Conservation (phyloP, 2,888 invertebrate species). For the Petrolisthes manimaculis region DNA sequence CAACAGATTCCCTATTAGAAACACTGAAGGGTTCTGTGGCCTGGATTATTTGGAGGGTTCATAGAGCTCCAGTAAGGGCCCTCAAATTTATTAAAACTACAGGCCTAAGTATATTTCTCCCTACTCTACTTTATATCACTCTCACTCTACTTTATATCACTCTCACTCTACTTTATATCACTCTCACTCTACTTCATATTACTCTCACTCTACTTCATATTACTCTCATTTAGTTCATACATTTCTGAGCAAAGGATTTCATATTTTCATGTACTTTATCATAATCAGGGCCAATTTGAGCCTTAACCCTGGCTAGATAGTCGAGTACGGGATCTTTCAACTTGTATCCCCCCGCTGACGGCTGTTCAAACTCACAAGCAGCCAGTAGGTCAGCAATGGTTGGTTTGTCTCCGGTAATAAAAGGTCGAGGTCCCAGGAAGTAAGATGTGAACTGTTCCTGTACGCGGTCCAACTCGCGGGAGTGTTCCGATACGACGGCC, state of each 20-base stretch:
- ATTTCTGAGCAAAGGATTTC: not conserved
- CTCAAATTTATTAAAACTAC: too few relatives aligned
- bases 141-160: too few relatives aligned
- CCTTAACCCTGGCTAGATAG: conserved; percentile 24
- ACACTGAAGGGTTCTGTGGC: too few relatives aligned
- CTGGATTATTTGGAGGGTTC: too few relatives aligned
- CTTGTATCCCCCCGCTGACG: conserved; percentile 68
- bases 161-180: too few relatives aligned
- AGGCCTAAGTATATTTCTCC: not conserved
- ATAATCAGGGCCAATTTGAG: conserved; percentile 28
- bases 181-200: too few relatives aligned
- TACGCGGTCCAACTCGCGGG: conserved; percentile 17
- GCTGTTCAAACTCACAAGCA: conserved; percentile 83
- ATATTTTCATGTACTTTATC: conserved; percentile 21
- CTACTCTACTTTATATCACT: too few relatives aligned
- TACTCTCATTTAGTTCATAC: not conserved
- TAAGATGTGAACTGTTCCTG: conserved; percentile 29
- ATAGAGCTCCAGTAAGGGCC: too few relatives aligned
- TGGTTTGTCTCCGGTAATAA: conserved; percentile 76
- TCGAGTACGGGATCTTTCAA: not conserved
- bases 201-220: not conserved
- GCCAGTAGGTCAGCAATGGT: conserved; percentile 82
- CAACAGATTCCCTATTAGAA: too few relatives aligned
- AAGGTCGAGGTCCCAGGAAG: conserved; percentile 69
- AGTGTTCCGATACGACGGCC: conserved; percentile 21